Evolutionary conservation across 2,888 invertebrate species (phyloP).

Genomic region (Xestia ashworthii): DNA sequence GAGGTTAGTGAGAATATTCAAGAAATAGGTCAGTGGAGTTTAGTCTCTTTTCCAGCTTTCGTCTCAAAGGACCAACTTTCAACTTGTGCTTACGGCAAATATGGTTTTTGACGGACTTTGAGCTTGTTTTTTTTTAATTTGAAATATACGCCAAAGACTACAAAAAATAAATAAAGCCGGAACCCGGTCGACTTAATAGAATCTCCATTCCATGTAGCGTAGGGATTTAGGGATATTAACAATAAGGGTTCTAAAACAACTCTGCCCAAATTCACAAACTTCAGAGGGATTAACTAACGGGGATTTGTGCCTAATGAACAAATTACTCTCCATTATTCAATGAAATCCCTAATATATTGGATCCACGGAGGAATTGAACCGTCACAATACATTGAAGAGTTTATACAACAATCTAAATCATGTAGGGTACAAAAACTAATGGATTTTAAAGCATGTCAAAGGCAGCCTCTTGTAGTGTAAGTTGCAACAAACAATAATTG

Average conservation of each 20-base stretch:
- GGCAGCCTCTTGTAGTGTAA: neutral
- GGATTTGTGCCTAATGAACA: conserved; percentile 49
- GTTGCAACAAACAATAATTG: conserved; percentile 26
- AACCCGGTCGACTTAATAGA: neutral
- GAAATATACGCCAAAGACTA: neutral
- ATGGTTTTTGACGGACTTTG: neutral
- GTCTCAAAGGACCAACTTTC: conserved; percentile 1
- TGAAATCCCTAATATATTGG: conserved; percentile 44
- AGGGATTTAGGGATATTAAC: conserved; percentile 25
- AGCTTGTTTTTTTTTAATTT: neutral
- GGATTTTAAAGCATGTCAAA: conserved; percentile 5
- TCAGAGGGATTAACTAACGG: conserved; percentile 47
- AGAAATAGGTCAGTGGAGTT: conserved; percentile 3
- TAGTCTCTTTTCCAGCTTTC: neutral
- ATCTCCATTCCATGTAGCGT: neutral
- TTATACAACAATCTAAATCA: conserved; percentile 1
- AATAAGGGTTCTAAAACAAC: conserved; percentile 21
- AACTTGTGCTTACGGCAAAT: neutral
- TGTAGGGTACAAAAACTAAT: neutral
- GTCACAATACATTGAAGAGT: conserved; percentile 22
- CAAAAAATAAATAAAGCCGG: neutral
- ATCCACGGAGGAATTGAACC: conserved; percentile 16
- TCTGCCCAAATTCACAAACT: conserved; percentile 37
- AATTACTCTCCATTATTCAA: conserved; percentile 54
- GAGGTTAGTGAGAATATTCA: conserved; percentile 9